Percentiles rank a stretch among this genome's conserved stretches.
Evolutionary conservation across 2,888 invertebrate genomes (phyloP).

Genomic region (Ophion slaviceki): DNA sequence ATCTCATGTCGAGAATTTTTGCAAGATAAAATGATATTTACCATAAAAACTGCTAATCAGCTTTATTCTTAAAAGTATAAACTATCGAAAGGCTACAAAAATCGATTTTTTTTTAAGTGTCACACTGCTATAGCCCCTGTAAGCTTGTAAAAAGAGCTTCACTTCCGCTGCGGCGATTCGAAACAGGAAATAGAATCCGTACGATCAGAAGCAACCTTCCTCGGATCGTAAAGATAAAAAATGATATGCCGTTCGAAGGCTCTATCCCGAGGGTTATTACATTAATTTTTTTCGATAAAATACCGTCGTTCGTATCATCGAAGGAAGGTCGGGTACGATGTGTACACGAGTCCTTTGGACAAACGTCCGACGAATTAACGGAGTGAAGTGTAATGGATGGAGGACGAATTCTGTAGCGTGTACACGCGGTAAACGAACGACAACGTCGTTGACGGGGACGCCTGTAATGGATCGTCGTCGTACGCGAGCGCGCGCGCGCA

Average conservation of each 20-base stretch:
- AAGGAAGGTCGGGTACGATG: constrained; percentile 23
- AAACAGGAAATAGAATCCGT: too few relatives aligned
- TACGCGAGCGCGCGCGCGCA: constrained; percentile 31
- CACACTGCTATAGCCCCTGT: too few relatives aligned
- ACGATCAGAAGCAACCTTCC: not conserved
- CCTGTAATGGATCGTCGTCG: constrained; percentile 45
- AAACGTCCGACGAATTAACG: constrained; percentile 48
- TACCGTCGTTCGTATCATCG: constrained; percentile 15
- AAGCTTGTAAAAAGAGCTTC: too few relatives aligned
- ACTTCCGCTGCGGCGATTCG: too few relatives aligned
- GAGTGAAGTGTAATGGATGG: constrained; percentile 60
- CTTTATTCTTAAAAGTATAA: too few relatives aligned
- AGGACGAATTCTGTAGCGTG: constrained; percentile 45
- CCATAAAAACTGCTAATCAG: too few relatives aligned
- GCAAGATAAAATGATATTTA: too few relatives aligned
- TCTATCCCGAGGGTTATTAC: not conserved
- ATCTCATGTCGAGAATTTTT: too few relatives aligned
- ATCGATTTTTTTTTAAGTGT: too few relatives aligned
- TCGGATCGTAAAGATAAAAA: not conserved
- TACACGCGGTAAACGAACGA: constrained; percentile 39
- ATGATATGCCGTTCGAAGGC: constrained; percentile 4
- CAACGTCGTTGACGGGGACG: constrained; percentile 63
- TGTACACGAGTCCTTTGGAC: constrained; percentile 39
- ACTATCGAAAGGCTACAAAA: too few relatives aligned
- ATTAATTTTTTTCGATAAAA: constrained; percentile 1